phyloP scores from a whole-genome alignment of 2,113 vertebrate species.

The Malurus elegans region DNA sequence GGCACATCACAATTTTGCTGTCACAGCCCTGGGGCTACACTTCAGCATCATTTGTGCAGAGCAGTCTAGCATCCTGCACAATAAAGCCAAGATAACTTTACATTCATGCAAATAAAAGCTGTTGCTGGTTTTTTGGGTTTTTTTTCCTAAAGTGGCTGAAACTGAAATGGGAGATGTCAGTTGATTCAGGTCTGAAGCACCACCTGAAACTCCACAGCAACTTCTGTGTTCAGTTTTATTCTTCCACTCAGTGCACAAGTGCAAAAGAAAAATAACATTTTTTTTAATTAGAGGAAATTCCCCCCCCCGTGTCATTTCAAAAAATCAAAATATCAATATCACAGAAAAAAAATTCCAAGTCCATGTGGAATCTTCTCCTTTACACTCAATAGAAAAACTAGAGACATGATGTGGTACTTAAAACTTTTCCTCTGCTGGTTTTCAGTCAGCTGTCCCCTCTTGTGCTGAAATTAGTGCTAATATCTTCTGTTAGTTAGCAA shows the following conservation, averaged over 20 bases:
- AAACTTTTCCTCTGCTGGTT: not conserved
- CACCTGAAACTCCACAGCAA: not conserved
- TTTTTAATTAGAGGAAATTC: not conserved
- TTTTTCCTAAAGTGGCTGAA: not conserved
- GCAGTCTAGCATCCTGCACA: not conserved
- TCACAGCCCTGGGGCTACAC: not conserved
- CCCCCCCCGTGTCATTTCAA: rapidly evolving
- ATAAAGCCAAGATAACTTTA: not conserved
- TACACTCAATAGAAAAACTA: not conserved
- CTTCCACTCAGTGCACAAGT: not conserved
- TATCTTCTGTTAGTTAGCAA: not conserved
- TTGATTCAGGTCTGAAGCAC: not conserved
- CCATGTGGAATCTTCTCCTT: not conserved
- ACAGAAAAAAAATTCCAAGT: not conserved
- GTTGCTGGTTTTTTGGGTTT: not conserved
- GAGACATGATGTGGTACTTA: not conserved
- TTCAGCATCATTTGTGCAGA: not conserved
- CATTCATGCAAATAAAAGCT: not conserved
- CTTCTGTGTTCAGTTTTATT: not conserved
- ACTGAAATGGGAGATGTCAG: not conserved
- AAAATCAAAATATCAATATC: not conserved
- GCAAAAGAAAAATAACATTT: not conserved
- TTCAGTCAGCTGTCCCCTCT: not conserved
- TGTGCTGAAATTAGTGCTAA: conserved; percentile 3
- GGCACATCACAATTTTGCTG: not conserved